These are phyloP conservation scores for Watersipora subatra DNA, from an alignment of 1,140 invertebrate genomes.

Conservation along the genomic window DNA sequence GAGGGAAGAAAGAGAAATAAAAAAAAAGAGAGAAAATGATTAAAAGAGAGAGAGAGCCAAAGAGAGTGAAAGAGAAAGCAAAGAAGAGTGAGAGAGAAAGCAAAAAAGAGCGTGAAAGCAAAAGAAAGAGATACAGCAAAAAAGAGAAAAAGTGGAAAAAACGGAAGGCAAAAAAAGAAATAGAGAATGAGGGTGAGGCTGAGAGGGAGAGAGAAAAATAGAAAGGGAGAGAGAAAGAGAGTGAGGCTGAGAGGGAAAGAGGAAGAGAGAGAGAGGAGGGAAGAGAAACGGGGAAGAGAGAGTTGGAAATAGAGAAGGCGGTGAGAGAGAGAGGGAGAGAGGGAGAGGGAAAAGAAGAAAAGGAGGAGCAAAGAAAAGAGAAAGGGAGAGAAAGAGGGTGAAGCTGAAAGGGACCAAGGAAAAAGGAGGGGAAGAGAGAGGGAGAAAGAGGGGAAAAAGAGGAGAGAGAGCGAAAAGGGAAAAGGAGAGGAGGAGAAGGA, in stretches of 20 bases:
- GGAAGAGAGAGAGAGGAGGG: not conserved
- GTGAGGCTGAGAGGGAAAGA: too few species aligned
- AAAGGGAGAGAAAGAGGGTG: not conserved
- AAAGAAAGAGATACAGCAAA: not conserved
- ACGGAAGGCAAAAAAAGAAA: not conserved
- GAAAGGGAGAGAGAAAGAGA: too few species aligned
- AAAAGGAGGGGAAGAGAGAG: not conserved
- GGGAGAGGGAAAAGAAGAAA: not conserved
- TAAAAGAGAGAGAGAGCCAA: too few species aligned
- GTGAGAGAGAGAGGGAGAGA: not conserved
- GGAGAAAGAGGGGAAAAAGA: not conserved
- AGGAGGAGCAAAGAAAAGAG: too few species aligned
- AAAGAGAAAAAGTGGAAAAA: slow-evolving; percentile 1
- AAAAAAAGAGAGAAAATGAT: too few species aligned
- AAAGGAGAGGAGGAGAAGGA: slow-evolving; percentile 1
- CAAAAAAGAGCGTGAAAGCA: not conserved
- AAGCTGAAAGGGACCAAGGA: not conserved
- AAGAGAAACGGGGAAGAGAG: slow-evolving; percentile 3
- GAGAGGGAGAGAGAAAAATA: not conserved
- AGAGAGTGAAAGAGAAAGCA: too few species aligned
- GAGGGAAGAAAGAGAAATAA: too few species aligned
- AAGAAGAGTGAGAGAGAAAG: too few species aligned
- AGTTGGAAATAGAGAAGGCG: not conserved
- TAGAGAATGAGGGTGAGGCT: slow-evolving; percentile 1
- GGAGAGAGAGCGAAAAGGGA: too few species aligned